Percentiles rank a stretch among this genome's conserved stretches.
Evolutionary conservation across 2,113 vertebrate species (phyloP).

Genomic region (Callipepla californica): DNA sequence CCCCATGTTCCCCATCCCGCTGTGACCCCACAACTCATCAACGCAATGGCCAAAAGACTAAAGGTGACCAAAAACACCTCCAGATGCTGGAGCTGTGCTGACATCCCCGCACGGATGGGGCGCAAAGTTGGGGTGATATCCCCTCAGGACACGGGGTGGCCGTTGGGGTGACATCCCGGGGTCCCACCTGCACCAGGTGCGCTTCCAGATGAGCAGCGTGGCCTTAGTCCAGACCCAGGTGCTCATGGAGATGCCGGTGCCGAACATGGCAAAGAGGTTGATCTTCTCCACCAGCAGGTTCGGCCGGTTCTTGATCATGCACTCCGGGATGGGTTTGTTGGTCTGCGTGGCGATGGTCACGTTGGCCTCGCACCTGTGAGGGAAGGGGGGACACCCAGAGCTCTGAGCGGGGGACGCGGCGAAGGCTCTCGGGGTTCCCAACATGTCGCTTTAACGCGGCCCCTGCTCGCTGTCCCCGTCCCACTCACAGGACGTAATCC

Average conservation of each 20-base stretch:
- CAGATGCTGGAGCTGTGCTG: background rate
- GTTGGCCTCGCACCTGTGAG: slow-evolving; percentile 92
- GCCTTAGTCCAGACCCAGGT: slow-evolving; percentile 99
- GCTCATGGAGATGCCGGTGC: slow-evolving; percentile 96
- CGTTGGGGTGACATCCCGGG: background rate
- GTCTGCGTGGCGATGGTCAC: slow-evolving; percentile 95
- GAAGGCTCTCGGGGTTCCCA: rapidly evolving
- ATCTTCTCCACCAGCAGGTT: slow-evolving; percentile 97
- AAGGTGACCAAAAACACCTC: background rate
- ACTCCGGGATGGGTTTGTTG: slow-evolving; percentile 95
- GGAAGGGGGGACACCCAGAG: too few species aligned
- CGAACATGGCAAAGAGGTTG: slow-evolving; percentile 99
- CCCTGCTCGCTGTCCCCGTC: rapidly evolving
- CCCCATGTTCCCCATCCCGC: background rate
- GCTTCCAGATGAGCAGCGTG: slow-evolving; percentile 97
- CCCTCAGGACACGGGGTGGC: background rate
- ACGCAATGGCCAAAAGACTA: background rate
- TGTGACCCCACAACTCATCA: rapidly evolving
- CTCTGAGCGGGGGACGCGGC: rapidly evolving
- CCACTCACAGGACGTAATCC: slow-evolving; percentile 94
- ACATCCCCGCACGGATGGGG: background rate
- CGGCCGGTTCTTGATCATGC: slow-evolving; percentile 95
- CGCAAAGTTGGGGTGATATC: background rate
- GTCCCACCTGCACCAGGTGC: slow-evolving; percentile 94
- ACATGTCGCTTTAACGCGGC: rapidly evolving